A percentile compares a stretch with the other conserved stretches of the same genome.
phyloP scores from a whole-genome alignment of 2,113 vertebrate genomes.

The Peromyscus californicus region DNA sequence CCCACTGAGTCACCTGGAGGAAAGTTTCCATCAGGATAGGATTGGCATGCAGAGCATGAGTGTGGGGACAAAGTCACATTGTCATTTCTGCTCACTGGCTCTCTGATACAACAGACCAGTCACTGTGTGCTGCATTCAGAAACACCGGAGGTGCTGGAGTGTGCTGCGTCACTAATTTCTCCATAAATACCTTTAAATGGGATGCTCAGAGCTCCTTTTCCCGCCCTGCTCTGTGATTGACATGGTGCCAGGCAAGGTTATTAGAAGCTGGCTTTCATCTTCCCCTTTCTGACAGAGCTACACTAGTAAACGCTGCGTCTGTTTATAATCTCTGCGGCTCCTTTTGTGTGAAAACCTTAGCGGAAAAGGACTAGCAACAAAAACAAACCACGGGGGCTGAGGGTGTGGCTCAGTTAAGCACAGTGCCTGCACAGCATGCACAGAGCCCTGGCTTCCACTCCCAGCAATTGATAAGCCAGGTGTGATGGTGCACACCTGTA shows the following conservation, averaged over 20 bases:
- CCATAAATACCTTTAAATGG: background rate
- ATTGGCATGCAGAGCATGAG: slow-evolving; percentile 44
- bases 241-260: background rate
- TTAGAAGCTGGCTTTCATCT: slow-evolving; percentile 23
- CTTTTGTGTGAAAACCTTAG: background rate
- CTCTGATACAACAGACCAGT: background rate
- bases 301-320: background rate
- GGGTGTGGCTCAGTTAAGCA: background rate
- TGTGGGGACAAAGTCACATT: slow-evolving; percentile 11
- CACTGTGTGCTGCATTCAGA: background rate
- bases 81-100: accelerated
- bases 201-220: background rate
- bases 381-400: background rate
- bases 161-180: background rate
- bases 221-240: background rate
- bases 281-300: background rate
- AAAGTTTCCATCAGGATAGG: background rate
- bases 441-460: background rate
- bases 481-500: background rate
- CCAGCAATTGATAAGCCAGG: background rate
- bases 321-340: background rate
- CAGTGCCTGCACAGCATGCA: background rate
- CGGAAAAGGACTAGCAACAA: background rate
- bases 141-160: accelerated
- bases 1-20: background rate